Evolutionary conservation across 2,113 vertebrate genomes (phyloP).

Genomic region (Psophia crepitans): DNA sequence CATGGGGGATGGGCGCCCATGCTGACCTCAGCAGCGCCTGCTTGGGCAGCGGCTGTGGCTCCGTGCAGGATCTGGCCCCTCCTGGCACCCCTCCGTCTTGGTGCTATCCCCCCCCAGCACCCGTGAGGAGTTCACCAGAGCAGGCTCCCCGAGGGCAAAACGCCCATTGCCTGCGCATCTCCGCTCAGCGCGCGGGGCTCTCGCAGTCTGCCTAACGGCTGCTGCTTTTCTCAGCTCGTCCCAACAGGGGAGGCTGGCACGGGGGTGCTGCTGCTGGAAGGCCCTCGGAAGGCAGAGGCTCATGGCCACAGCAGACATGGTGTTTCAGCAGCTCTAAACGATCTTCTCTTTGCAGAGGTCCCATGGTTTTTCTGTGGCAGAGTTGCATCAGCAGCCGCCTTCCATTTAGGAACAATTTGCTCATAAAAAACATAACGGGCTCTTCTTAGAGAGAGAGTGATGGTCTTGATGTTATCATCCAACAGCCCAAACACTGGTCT

Average conservation of each 20-base stretch:
- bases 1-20: rapidly evolving
- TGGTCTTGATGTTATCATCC: not conserved
- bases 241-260: not conserved
- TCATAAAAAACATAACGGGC: not conserved
- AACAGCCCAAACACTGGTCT: not conserved
- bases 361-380: not conserved
- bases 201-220: not conserved
- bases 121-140: not conserved
- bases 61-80: not conserved
- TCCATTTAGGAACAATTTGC: not conserved
- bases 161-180: rapidly evolving
- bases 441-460: not conserved
- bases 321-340: not conserved
- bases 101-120: not conserved
- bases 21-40: rapidly evolving
- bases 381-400: not conserved
- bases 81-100: not conserved
- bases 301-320: rapidly evolving
- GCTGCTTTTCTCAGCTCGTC: not conserved
- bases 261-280: not conserved
- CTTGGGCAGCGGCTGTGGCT: not conserved
- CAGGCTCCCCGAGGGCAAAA: not conserved
- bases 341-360: not conserved
- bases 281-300: not conserved
- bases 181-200: not conserved